Conservation (phyloP, 92 coral and sea anemone species). For the Micromussa lordhowensis region DNA sequence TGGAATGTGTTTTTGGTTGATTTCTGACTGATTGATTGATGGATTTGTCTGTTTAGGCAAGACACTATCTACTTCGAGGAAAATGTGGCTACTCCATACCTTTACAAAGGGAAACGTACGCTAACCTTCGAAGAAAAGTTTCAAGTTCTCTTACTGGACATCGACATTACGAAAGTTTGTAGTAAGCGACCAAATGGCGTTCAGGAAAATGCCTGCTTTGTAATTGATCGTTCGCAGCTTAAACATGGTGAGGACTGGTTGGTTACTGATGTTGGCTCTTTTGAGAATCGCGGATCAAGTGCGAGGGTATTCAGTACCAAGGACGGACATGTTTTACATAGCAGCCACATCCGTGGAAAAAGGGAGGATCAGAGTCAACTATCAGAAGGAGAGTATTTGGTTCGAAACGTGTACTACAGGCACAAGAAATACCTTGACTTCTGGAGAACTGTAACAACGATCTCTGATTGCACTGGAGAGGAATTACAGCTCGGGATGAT, state of each 20-base stretch:
- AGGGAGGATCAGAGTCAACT: slow-evolving; percentile 2
- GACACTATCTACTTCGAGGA: no score
- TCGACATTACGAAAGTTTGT: background rate
- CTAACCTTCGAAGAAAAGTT: background rate
- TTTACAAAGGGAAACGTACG: no score
- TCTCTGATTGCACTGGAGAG: slow-evolving; percentile 6
- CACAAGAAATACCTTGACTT: slow-evolving; percentile 32
- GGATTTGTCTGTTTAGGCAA: no score
- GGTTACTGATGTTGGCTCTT: slow-evolving; percentile 47
- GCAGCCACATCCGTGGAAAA: slow-evolving; percentile 15
- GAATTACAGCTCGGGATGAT: slow-evolving; percentile 36
- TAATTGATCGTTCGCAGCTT: slow-evolving; percentile 38
- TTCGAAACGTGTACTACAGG: slow-evolving; percentile 16
- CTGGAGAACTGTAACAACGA: slow-evolving; percentile 5
- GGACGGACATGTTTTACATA: slow-evolving; percentile 16
- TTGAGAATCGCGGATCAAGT: slow-evolving; percentile 30
- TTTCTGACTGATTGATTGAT: no score
- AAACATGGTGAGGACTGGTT: slow-evolving; percentile 54
- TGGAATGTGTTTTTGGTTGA: no score
- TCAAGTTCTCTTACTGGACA: background rate
- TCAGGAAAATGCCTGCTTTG: slow-evolving; percentile 46
- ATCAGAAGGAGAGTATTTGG: slow-evolving; percentile 18
- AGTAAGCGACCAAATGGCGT: background rate
- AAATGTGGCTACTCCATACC: no score
- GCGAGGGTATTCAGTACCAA: no score